Conservation (phyloP, 2,797 vertebrate species). For the Myotis pilosus region DNA sequence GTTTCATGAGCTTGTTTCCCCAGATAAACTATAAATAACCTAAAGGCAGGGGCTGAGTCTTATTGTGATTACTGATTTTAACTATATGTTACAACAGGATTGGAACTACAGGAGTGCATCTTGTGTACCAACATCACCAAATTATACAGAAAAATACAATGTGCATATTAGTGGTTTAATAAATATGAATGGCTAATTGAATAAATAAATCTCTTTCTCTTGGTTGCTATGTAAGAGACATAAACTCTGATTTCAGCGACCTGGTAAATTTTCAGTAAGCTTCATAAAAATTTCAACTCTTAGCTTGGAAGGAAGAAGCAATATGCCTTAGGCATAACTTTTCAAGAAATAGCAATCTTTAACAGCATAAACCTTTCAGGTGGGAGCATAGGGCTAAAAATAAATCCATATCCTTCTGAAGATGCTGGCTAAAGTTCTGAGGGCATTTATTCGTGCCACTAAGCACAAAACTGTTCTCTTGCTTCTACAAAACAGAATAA, state of each 20-base stretch:
- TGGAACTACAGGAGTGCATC: neutral
- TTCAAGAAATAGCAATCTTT: constrained; percentile 68
- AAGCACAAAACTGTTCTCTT: constrained; percentile 48
- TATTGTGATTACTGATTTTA: neutral
- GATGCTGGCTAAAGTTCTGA: constrained; percentile 54
- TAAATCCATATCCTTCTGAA: constrained; percentile 60
- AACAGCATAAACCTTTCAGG: constrained; percentile 59
- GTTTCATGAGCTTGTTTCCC: constrained; percentile 20
- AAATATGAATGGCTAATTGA: constrained; percentile 26
- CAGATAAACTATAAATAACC: neutral
- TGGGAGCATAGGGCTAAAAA: constrained; percentile 66
- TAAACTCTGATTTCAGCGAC: constrained; percentile 32
- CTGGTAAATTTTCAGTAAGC: constrained; percentile 48
- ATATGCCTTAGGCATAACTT: constrained; percentile 57
- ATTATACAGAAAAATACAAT: constrained; percentile 4
- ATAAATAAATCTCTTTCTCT: constrained; percentile 45
- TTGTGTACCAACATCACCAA: neutral
- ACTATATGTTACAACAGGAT: neutral
- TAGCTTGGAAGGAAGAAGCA: constrained; percentile 47
- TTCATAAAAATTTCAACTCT: constrained; percentile 57
- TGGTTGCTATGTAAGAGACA: constrained; percentile 41
- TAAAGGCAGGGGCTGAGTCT: neutral
- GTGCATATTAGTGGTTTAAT: neutral
- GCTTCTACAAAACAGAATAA: constrained; percentile 45
- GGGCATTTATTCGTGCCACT: neutral